A percentile compares a stretch with the other conserved stretches of the same genome.
These are phyloP conservation scores for Catharus fuscescens DNA, from an alignment of 2,113 vertebrate genomes.

Conservation along the genomic window DNA sequence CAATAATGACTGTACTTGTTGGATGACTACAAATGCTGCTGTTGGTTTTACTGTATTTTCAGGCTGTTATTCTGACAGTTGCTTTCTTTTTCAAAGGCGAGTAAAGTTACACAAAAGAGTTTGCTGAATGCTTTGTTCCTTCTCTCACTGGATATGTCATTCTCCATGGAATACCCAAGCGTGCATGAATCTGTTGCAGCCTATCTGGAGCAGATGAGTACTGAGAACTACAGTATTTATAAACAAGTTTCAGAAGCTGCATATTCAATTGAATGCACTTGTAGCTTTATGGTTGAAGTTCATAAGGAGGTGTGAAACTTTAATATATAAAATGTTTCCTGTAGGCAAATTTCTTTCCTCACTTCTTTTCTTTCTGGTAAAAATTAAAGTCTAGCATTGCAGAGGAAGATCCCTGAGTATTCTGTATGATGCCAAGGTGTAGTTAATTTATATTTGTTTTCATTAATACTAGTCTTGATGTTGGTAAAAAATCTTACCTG, in stretches of 20 bases:
- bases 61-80: not conserved
- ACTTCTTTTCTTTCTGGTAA: not conserved
- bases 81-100: slow-evolving; percentile 75
- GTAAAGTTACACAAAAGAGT: slow-evolving; percentile 81
- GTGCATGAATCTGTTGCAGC: slow-evolving; percentile 85
- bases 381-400: not conserved
- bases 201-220: slow-evolving; percentile 91
- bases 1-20: not conserved
- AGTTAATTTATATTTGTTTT: not conserved
- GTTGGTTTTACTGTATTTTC: not conserved
- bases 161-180: slow-evolving; percentile 84
- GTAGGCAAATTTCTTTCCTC: not conserved
- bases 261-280: slow-evolving; percentile 88
- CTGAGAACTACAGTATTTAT: slow-evolving; percentile 85
- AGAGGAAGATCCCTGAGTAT: not conserved
- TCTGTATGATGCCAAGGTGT: accelerated
- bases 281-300: slow-evolving; percentile 84
- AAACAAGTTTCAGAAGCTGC: slow-evolving; percentile 78
- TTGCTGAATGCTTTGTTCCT: slow-evolving; percentile 83
- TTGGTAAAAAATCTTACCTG: not conserved
- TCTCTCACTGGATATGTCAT: slow-evolving; percentile 86
- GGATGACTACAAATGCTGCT: not conserved
- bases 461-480: not conserved
- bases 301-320: slow-evolving; percentile 81
- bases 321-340: not conserved